A percentile compares a stretch with the other conserved stretches of the same genome.
These are phyloP conservation scores for Cyprinodon brontotheroides DNA, from an alignment of 2,113 vertebrate genomes.

Conservation along the genomic window DNA sequence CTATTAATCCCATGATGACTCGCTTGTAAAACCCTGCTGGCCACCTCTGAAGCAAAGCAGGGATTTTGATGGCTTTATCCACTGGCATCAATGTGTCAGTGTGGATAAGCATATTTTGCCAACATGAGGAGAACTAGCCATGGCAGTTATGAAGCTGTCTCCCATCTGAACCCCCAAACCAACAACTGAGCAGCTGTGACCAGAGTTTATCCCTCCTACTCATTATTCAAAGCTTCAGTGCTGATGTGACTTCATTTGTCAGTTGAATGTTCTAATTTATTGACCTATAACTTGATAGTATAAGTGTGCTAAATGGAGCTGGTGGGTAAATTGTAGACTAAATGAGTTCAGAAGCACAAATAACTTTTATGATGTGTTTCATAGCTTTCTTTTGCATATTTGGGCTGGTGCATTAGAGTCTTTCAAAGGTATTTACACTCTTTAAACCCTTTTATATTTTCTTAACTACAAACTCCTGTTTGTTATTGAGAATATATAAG, in stretches of 20 bases:
- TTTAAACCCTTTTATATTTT: neutral
- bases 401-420: slow-evolving; percentile 64
- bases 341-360: slow-evolving; percentile 55
- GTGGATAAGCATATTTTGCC: slow-evolving; percentile 48
- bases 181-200: slow-evolving; percentile 46
- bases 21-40: slow-evolving; percentile 56
- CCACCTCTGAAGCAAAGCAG: slow-evolving; percentile 38
- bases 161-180: slow-evolving; percentile 55
- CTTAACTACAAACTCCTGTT: neutral
- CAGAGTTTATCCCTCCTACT: slow-evolving; percentile 12
- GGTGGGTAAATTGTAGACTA: slow-evolving; percentile 56
- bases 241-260: slow-evolving; percentile 53
- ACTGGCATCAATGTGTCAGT: slow-evolving; percentile 51
- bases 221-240: slow-evolving; percentile 53
- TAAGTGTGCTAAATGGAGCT: slow-evolving; percentile 58
- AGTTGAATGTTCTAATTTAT: slow-evolving; percentile 51
- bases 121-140: slow-evolving; percentile 60
- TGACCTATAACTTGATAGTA: slow-evolving; percentile 68
- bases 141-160: slow-evolving; percentile 58
- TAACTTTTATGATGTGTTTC: slow-evolving; percentile 1
- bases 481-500: neutral
- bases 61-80: slow-evolving; percentile 53
- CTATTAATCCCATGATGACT: slow-evolving; percentile 57
- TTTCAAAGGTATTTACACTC: neutral
- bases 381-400: slow-evolving; percentile 62